phyloP scores from a whole-genome alignment of 2,888 invertebrate genomes.

The Cataglyphis livida region DNA sequence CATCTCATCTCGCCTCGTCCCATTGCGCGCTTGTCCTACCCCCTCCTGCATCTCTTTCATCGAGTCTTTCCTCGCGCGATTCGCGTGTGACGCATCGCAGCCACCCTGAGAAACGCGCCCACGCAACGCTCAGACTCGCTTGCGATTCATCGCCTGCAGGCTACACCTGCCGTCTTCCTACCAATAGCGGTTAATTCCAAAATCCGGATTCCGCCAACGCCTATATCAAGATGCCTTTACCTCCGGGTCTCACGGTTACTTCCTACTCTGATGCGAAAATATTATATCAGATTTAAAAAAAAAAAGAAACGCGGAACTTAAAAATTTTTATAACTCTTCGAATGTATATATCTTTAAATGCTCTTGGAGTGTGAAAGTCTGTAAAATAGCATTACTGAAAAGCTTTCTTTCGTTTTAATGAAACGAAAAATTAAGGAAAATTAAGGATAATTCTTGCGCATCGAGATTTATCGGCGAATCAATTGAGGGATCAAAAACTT shows the following conservation, averaged over 20 bases:
- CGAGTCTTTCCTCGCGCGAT: conserved; percentile 70
- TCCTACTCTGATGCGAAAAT: not conserved
- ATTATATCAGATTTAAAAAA: not conserved
- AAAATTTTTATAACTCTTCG: not conserved
- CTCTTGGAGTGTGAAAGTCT: not conserved
- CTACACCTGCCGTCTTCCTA: conserved; percentile 76
- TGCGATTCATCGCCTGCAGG: conserved; percentile 75
- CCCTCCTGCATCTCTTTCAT: conserved; percentile 20
- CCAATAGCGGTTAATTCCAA: conserved; percentile 75
- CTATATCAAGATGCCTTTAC: not conserved
- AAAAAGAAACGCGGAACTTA: not conserved
- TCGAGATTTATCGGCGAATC: not conserved
- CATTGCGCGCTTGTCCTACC: conserved; percentile 23
- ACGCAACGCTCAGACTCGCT: conserved; percentile 75
- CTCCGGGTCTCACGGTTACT: not conserved
- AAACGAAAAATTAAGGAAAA: not conserved
- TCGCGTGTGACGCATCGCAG: conserved; percentile 81
- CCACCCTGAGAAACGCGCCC: conserved; percentile 84
- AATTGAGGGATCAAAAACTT: conserved; percentile 1
- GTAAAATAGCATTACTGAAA: not conserved
- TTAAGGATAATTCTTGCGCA: not conserved
- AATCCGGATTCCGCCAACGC: conserved; percentile 54
- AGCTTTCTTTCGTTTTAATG: not conserved
- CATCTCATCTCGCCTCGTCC: conserved; percentile 38
- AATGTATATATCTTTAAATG: not conserved